Evolutionary conservation across 2,888 invertebrate genomes (phyloP).

Genomic region (Ernsta delagoae): DNA sequence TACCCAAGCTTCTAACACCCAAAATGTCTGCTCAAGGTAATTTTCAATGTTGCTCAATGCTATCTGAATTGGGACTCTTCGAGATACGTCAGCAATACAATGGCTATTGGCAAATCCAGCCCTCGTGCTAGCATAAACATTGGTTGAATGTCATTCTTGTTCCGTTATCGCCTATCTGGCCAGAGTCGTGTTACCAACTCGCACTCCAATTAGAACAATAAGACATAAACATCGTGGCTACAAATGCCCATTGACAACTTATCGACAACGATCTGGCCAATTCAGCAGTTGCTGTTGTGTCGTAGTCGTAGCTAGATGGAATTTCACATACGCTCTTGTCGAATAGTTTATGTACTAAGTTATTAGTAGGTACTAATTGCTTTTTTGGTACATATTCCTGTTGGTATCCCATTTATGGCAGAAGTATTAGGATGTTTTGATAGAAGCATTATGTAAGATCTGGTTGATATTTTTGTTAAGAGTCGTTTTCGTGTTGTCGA

Average conservation of each 20-base stretch:
- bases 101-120: constrained; percentile 10
- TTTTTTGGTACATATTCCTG: no score
- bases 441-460: no score
- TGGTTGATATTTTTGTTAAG: no score
- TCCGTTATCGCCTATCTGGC: constrained; percentile 31
- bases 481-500: no score
- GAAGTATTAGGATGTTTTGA: no score
- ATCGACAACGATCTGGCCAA: constrained; percentile 24
- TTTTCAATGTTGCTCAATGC: neutral
- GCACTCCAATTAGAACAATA: constrained; percentile 36
- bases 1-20: neutral
- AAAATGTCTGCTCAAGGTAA: neutral
- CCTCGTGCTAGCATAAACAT: constrained; percentile 9
- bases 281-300: constrained; percentile 4
- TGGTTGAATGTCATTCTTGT: constrained; percentile 35
- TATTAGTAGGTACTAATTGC: neutral
- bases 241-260: constrained; percentile 27
- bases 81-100: neutral
- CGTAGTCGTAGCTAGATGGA: neutral
- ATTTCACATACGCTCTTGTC: constrained; percentile 3
- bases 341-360: neutral
- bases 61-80: neutral
- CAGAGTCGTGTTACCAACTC: constrained; percentile 22
- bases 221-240: constrained; percentile 34
- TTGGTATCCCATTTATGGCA: no score